phyloP scores from a whole-genome alignment of 92 coral and sea anemone species.

The Phenganax stokvisi region DNA sequence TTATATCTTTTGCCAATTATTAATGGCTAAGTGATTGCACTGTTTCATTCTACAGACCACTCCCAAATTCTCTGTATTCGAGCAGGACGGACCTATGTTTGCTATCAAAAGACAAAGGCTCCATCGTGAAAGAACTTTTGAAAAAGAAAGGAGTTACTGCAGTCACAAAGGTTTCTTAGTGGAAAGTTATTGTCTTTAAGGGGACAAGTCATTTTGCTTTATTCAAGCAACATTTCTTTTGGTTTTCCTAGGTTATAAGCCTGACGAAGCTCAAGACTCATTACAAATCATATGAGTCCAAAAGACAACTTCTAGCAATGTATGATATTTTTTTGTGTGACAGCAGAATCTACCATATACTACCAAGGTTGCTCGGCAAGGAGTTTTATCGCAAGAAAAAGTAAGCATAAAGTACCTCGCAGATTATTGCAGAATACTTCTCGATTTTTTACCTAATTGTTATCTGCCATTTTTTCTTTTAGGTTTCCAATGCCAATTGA shows the following conservation, averaged over 20 bases:
- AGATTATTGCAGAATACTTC: neutral
- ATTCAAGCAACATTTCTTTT: neutral
- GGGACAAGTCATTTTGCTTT: neutral
- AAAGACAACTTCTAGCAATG: slow-evolving; percentile 68
- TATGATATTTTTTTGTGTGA: slow-evolving; percentile 88
- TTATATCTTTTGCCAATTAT: too few species aligned
- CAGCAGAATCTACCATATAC: slow-evolving; percentile 73
- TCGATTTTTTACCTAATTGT: neutral
- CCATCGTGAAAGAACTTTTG: slow-evolving; percentile 58
- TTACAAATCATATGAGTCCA: slow-evolving; percentile 80
- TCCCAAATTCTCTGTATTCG: slow-evolving; percentile 63
- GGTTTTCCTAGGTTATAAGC: slow-evolving; percentile 62
- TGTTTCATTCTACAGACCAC: slow-evolving; percentile 46
- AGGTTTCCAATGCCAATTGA: slow-evolving; percentile 89
- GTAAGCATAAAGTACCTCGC: slow-evolving; percentile 44
- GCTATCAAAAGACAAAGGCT: slow-evolving; percentile 63
- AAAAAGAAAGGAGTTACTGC: slow-evolving; percentile 61
- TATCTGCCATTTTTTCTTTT: neutral
- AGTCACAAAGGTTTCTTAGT: slow-evolving; percentile 65
- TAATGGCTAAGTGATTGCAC: too few species aligned
- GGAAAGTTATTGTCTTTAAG: neutral
- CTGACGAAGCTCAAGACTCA: slow-evolving; percentile 62
- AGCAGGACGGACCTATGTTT: slow-evolving; percentile 69
- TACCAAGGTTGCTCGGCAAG: slow-evolving; percentile 81
- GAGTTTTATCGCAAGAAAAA: slow-evolving; percentile 76